Percentiles rank a stretch among this genome's conserved stretches.
Conservation (phyloP, 2,888 invertebrate genomes). For the Seira musarum region DNA sequence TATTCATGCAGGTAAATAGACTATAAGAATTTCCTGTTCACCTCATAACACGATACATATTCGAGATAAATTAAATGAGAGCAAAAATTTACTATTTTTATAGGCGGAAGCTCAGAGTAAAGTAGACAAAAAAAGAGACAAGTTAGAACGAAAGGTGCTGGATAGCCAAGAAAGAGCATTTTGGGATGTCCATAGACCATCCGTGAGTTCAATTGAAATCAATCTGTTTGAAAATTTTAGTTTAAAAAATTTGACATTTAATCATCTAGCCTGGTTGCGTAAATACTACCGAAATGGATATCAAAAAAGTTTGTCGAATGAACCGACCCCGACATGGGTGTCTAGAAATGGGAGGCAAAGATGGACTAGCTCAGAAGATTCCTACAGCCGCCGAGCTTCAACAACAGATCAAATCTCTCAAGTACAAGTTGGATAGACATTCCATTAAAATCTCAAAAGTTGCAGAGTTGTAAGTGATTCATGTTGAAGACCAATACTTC, state of each 20-base stretch:
- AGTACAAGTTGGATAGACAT: constrained; percentile 80
- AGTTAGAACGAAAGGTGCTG: constrained; percentile 96
- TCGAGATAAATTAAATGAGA: not conserved
- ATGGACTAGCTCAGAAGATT: constrained; percentile 72
- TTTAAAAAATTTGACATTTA: not conserved
- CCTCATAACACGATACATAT: not conserved
- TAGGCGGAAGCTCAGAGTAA: constrained; percentile 89
- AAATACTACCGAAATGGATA: constrained; percentile 98
- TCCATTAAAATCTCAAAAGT: constrained; percentile 95
- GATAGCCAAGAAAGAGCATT: constrained; percentile 99
- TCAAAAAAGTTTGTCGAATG: constrained; percentile 89
- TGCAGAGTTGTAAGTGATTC: constrained; percentile 87
- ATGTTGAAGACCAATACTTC: too few relatives aligned
- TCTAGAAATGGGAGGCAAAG: constrained; percentile 52
- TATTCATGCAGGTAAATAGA: constrained; percentile 89
- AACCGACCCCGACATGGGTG: constrained; percentile 71
- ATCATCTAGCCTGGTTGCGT: constrained; percentile 93
- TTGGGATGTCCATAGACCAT: constrained; percentile 99
- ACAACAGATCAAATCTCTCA: constrained; percentile 75
- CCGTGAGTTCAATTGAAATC: constrained; percentile 77
- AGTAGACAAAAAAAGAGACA: constrained; percentile 99
- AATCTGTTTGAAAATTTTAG: not conserved
- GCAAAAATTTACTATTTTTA: not conserved
- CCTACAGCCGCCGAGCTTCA: constrained; percentile 74
- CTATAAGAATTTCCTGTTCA: not conserved